Evolutionary conservation across 1,140 invertebrate species (phyloP).

Genomic region (Ladona fulva): DNA sequence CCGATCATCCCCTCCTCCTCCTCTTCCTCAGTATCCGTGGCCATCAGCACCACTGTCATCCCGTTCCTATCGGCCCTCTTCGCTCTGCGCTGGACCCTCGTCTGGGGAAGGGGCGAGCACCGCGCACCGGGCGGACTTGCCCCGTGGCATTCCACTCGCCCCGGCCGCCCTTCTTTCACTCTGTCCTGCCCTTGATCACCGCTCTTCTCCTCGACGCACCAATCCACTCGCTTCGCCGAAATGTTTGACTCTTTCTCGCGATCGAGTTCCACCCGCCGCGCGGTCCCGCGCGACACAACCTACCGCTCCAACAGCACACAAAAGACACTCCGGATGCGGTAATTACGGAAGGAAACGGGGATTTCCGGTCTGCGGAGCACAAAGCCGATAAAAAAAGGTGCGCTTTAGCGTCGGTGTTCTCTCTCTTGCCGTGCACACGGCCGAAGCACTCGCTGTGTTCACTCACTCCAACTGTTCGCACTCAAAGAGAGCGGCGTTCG

Average conservation of each 20-base stretch:
- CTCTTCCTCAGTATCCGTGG: neutral
- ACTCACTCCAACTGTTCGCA: too few species aligned
- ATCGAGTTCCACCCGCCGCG: too few species aligned
- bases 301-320: neutral
- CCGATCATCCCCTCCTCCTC: neutral
- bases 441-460: too few species aligned
- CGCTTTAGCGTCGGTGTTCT: too few species aligned
- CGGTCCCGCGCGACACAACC: neutral
- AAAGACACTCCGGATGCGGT: constrained; percentile 5
- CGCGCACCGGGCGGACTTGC: too few species aligned
- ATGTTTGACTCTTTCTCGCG: too few species aligned
- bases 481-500: too few species aligned
- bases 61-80: neutral
- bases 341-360: neutral
- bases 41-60: neutral
- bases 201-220: neutral
- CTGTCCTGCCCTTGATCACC: neutral
- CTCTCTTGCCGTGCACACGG: too few species aligned
- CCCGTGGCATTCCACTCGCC: too few species aligned
- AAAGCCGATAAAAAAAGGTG: neutral
- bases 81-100: neutral
- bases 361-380: neutral
- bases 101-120: too few species aligned
- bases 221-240: neutral
- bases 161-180: neutral